A percentile compares a stretch with the other conserved stretches of the same genome.
Conservation (phyloP, 2,888 invertebrate species). For the Tipula vernalis region DNA sequence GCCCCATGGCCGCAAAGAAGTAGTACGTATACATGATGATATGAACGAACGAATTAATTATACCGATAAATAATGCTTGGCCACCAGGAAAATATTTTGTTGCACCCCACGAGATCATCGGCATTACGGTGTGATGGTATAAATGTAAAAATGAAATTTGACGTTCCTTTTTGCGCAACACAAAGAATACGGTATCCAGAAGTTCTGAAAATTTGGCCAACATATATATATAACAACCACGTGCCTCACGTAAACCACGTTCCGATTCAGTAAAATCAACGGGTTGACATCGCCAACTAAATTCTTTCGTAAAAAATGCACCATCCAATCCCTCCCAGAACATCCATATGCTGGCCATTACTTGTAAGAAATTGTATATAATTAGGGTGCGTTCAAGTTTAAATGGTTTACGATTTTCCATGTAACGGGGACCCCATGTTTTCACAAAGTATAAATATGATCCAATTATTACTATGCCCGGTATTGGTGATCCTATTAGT, state of each 20-base stretch:
- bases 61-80: constrained; percentile 74
- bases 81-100: constrained; percentile 80
- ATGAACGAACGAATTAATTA: constrained; percentile 89
- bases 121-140: constrained; percentile 93
- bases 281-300: constrained; percentile 85
- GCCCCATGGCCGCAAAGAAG: constrained; percentile 77
- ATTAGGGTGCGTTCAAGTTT: constrained; percentile 66
- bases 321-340: constrained; percentile 54
- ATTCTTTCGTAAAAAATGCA: constrained; percentile 61
- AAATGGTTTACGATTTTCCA: constrained; percentile 77
- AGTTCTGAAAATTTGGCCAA: constrained; percentile 82
- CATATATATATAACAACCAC: constrained; percentile 74
- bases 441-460: constrained; percentile 60
- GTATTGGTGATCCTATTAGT: constrained; percentile 56
- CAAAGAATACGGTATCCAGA: constrained; percentile 86
- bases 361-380: constrained; percentile 81
- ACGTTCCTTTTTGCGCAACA: constrained; percentile 77
- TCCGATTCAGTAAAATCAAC: constrained; percentile 70
- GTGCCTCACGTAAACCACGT: constrained; percentile 64
- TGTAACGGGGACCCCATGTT: constrained; percentile 71
- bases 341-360: constrained; percentile 65
- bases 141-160: constrained; percentile 86
- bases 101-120: constrained; percentile 84
- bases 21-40: constrained; percentile 92
- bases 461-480: constrained; percentile 50